These are phyloP conservation scores for Rotaria socialis DNA, from an alignment of 2,888 invertebrate genomes.

Conservation along the genomic window DNA sequence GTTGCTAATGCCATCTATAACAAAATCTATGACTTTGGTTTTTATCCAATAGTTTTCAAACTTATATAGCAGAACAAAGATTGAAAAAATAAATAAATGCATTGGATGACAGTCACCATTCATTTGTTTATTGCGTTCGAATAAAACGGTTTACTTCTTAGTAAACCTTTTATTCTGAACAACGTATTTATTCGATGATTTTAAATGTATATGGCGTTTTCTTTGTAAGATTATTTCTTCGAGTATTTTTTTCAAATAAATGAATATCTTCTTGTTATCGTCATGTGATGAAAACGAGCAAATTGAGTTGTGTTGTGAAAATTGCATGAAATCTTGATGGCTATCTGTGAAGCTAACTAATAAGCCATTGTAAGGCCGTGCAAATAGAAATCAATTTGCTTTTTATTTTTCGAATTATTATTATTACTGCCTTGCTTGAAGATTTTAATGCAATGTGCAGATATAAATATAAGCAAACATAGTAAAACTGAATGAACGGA, in stretches of 20 bases:
- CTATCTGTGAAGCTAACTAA: conserved; percentile 4
- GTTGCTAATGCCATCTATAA: too few relatives aligned
- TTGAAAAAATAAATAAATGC: too few relatives aligned
- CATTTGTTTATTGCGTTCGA: too few relatives aligned
- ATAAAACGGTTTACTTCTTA: too few relatives aligned
- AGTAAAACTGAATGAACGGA: background rate
- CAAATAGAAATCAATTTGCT: background rate
- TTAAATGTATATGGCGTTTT: too few relatives aligned
- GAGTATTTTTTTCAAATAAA: background rate
- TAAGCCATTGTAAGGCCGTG: conserved; percentile 15
- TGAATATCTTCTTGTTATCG: background rate
- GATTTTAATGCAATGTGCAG: background rate
- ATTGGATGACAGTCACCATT: too few relatives aligned
- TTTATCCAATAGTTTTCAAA: too few relatives aligned
- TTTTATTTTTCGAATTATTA: background rate
- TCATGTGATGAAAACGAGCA: background rate
- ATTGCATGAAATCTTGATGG: conserved; percentile 1
- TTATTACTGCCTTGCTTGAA: background rate
- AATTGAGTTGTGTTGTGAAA: background rate
- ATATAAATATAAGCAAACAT: background rate
- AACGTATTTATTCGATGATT: background rate
- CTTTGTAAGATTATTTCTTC: too few relatives aligned
- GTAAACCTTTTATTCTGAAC: too few relatives aligned
- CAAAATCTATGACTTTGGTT: too few relatives aligned
- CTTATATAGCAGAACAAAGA: too few relatives aligned